phyloP scores from a whole-genome alignment of 2,797 vertebrate genomes.

The Oreochromis mossambicus region DNA sequence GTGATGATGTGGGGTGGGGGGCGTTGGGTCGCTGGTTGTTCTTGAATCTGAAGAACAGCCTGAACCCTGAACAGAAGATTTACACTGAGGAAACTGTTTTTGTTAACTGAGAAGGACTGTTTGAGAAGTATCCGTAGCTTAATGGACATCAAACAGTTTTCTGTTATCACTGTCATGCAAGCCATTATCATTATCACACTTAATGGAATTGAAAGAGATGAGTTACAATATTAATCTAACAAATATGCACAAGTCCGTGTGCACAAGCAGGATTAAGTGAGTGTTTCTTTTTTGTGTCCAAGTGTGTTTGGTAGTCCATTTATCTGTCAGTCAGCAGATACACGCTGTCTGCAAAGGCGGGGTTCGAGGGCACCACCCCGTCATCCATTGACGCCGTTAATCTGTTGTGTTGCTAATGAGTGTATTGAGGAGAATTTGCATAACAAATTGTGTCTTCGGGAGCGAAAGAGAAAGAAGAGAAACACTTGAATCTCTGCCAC shows the following conservation, averaged over 20 bases:
- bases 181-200: neutral
- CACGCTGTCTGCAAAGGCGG: neutral
- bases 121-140: slow-evolving; percentile 9
- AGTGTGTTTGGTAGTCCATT: neutral
- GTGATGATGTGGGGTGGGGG: neutral
- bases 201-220: neutral
- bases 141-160: slow-evolving; percentile 10
- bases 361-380: slow-evolving; percentile 1
- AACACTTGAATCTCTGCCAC: slow-evolving; percentile 14
- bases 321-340: neutral
- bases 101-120: neutral
- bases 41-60: slow-evolving; percentile 25
- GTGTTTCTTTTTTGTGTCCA: neutral
- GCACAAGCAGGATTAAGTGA: neutral
- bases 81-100: slow-evolving; percentile 24
- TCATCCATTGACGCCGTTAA: slow-evolving; percentile 12
- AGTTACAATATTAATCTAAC: neutral
- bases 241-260: neutral
- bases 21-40: neutral
- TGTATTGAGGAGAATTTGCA: slow-evolving; percentile 52
- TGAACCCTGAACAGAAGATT: slow-evolving; percentile 32
- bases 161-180: neutral
- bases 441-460: slow-evolving; percentile 40
- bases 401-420: slow-evolving; percentile 45
- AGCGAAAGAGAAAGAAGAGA: slow-evolving; percentile 2